Evolutionary conservation across 2,113 vertebrate species (phyloP).

Genomic region (Cygnus atratus): DNA sequence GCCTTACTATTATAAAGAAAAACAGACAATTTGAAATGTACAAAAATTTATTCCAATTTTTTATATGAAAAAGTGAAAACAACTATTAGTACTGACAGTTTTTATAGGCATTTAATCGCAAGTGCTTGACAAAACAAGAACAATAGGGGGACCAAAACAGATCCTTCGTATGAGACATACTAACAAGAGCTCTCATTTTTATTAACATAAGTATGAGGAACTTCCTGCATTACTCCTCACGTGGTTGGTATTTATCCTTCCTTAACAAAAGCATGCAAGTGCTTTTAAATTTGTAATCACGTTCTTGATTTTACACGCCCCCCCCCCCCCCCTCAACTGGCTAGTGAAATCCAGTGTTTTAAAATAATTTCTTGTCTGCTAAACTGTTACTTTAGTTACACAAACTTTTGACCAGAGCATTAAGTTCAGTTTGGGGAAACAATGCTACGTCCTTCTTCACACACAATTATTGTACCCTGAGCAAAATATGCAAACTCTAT

Average conservation of each 20-base stretch:
- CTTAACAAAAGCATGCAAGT: neutral
- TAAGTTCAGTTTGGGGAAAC: neutral
- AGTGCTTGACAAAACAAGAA: neutral
- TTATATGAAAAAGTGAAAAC: neutral
- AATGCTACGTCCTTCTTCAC: neutral
- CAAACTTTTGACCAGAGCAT: neutral
- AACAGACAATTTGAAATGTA: neutral
- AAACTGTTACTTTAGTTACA: neutral
- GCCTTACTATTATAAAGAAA: neutral
- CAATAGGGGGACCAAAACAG: neutral
- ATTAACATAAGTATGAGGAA: neutral
- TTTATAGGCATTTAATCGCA: neutral
- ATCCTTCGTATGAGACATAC: neutral
- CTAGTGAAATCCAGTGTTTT: neutral
- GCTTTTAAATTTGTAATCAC: neutral
- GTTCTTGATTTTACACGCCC: neutral
- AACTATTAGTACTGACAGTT: neutral
- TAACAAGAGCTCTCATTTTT: neutral
- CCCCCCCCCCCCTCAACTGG: neutral
- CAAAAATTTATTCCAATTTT: conserved; percentile 47
- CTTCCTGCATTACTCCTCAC: neutral
- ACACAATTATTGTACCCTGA: neutral
- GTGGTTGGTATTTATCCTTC: neutral
- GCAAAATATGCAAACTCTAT: neutral
- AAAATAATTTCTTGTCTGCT: neutral